Percentiles rank a stretch among this genome's conserved stretches.
These are phyloP conservation scores for Pristionchus japonicus DNA, from an alignment of 2,888 invertebrate genomes.

Conservation along the genomic window DNA sequence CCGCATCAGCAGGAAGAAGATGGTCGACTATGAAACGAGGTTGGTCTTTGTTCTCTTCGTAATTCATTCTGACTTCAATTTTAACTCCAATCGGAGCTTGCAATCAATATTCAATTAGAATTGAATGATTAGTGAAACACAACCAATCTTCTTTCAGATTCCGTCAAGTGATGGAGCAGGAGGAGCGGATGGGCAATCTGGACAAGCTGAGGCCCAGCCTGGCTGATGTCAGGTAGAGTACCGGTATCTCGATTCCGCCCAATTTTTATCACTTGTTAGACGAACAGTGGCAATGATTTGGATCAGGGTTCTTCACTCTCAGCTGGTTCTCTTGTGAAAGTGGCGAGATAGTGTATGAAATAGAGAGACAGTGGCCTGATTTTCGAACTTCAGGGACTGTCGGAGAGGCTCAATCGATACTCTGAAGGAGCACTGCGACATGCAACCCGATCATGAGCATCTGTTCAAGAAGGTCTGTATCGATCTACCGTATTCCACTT, in stretches of 20 bases:
- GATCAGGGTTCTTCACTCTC: too few species aligned
- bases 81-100: too few species aligned
- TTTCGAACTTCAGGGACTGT: too few species aligned
- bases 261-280: too few species aligned
- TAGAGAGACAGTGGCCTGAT: too few species aligned
- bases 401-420: slow-evolving; percentile 42
- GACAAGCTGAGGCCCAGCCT: slow-evolving; percentile 21
- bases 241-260: too few species aligned
- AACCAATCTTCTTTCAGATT: slow-evolving; percentile 44
- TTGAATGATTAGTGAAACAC: neutral
- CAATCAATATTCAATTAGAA: too few species aligned
- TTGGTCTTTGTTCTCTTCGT: neutral
- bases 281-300: too few species aligned
- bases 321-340: too few species aligned
- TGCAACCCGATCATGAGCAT: slow-evolving; percentile 55
- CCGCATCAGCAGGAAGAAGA: slow-evolving; percentile 52
- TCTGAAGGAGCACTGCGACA: slow-evolving; percentile 41
- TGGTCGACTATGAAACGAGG: slow-evolving; percentile 61
- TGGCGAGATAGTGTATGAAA: too few species aligned
- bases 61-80: neutral
- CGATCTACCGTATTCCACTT: slow-evolving; percentile 6
- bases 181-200: slow-evolving; percentile 48
- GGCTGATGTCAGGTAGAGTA: slow-evolving; percentile 32
- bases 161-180: slow-evolving; percentile 60
- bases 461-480: slow-evolving; percentile 61